These are phyloP conservation scores for Synergus gifuensis DNA, from an alignment of 2,888 invertebrate species.

Conservation along the genomic window DNA sequence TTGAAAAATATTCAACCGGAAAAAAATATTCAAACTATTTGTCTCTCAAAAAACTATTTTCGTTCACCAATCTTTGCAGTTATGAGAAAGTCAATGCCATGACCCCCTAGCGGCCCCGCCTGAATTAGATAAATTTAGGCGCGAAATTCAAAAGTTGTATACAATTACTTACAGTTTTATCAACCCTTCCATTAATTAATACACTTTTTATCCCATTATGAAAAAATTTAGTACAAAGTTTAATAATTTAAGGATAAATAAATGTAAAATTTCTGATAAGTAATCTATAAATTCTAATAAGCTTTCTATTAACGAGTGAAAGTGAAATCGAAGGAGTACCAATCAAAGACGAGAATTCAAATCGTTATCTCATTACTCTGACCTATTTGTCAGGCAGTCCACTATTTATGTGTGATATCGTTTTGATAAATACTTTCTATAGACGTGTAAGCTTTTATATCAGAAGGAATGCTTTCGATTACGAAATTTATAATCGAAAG, in stretches of 20 bases:
- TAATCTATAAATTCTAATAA: not conserved
- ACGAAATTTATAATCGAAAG: not conserved
- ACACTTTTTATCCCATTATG: not conserved
- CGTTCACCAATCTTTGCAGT: not conserved
- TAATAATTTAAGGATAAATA: not conserved
- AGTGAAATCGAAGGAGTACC: not conserved
- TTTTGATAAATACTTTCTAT: constrained; percentile 47
- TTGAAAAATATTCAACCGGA: too few species aligned
- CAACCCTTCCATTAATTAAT: not conserved
- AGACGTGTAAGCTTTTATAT: constrained; percentile 13
- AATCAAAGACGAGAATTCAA: not conserved
- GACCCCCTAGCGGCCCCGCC: not conserved
- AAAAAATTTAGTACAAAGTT: not conserved
- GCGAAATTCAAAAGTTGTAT: not conserved
- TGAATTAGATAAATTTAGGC: not conserved
- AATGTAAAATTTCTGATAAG: not conserved
- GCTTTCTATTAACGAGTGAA: not conserved
- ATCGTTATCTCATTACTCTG: constrained; percentile 58
- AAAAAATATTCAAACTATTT: not conserved
- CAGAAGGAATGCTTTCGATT: not conserved
- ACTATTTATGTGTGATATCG: constrained; percentile 54
- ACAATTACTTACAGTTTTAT: not conserved
- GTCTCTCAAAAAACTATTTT: not conserved
- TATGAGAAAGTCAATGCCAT: not conserved
- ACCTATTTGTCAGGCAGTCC: constrained; percentile 57